Base-by-base conservation (phyloP, 2,113 vertebrate species). In the Strigops habroptila region DNA sequence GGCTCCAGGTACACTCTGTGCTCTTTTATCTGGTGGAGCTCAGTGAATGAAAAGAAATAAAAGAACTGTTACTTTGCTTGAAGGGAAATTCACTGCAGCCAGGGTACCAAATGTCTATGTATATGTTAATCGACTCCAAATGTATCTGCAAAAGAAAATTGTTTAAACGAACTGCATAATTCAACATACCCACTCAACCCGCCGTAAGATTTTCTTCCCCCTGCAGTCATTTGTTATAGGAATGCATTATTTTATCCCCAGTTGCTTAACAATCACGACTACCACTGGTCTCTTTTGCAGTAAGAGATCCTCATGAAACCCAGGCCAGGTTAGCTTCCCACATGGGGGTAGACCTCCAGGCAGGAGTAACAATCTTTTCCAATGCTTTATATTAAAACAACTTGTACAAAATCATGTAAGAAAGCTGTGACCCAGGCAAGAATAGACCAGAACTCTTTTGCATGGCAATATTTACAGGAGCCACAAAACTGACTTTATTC, bases 81-180 rank as follows among this genome's bases (percentile, higher is more conserved):
- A 88, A 86, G 86, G 37, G 55, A 86, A 93, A 93, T 84, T 84
- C 76, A 68, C 25, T 75, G 33, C 35, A 94, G 43, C 39, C 80
- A 80, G 51, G 10, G n/a, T 86, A 55, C 88, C 86, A 86, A 92
- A 91, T 44, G 7, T 55, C 46, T 77, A 22, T 11, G 30, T 84
- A 35, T 52, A 60, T 39, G 14, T 86, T 97, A 95, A 92, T 79
- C 39, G 78, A 71, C 21, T 91, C 83, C 86, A 96, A 96, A 92
- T 95, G 91, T 67, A 70, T 93, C 60, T 94, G 39, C 39, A 74
- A 37, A 96, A 82, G 55, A 96, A 88, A 93, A 84, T n/a, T 71
- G 33, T 55, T 77, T 71, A 86, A 88, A 81, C 22, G 7, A 92
- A 64, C n/a, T 35, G 43, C 57, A 67, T 79, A 85, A 76, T 78